Evolutionary conservation across 2,113 vertebrate species (phyloP).

Genomic region (Barbus barbus): DNA sequence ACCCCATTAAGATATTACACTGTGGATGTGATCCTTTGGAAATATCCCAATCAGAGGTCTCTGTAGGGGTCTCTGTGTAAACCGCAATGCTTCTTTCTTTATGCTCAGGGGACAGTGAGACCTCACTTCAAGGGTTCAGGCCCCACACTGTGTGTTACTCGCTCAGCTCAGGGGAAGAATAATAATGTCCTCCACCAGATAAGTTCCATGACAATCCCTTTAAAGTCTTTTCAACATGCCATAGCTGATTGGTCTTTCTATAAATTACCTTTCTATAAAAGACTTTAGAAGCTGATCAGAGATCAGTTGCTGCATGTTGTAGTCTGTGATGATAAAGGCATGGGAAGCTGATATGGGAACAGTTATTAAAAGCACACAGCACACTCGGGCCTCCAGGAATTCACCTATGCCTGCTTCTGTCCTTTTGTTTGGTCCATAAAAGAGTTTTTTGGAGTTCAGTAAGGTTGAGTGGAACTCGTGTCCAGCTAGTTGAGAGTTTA

Average conservation of each 20-base stretch:
- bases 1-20: slow-evolving; percentile 53
- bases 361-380: background rate
- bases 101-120: slow-evolving; percentile 41
- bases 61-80: slow-evolving; percentile 37
- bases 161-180: slow-evolving; percentile 54
- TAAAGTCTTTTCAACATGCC: slow-evolving; percentile 50
- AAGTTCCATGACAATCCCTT: slow-evolving; percentile 61
- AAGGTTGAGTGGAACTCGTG: slow-evolving; percentile 17
- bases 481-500: slow-evolving; percentile 1
- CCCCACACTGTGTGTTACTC: slow-evolving; percentile 51
- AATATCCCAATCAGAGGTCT: slow-evolving; percentile 7
- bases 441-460: slow-evolving; percentile 18
- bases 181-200: slow-evolving; percentile 57
- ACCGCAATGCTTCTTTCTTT: slow-evolving; percentile 22
- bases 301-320: slow-evolving; percentile 9
- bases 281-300: slow-evolving; percentile 35
- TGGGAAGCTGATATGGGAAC: slow-evolving; percentile 24
- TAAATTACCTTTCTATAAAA: slow-evolving; percentile 45
- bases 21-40: slow-evolving; percentile 37
- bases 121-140: slow-evolving; percentile 47
- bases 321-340: background rate
- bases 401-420: slow-evolving; percentile 15
- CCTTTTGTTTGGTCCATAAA: slow-evolving; percentile 35
- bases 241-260: slow-evolving; percentile 50
- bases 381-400: slow-evolving; percentile 17